These are phyloP conservation scores for Varecia variegata DNA, from an alignment of 2,797 vertebrate genomes.

Conservation along the genomic window DNA sequence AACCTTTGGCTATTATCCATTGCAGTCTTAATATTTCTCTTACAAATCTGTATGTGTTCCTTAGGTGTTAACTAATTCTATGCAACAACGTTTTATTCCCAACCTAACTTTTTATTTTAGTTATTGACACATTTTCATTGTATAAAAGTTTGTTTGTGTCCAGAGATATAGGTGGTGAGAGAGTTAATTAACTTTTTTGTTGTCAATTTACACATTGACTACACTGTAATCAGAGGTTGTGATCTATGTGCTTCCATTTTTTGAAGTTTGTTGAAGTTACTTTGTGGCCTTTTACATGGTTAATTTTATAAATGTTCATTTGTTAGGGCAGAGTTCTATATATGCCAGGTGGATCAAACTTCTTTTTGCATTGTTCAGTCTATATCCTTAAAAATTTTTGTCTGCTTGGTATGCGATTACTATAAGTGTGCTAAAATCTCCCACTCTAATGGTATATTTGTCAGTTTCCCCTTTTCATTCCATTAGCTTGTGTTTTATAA, in stretches of 20 bases:
- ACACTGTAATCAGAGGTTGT: neutral
- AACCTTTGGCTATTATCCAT: neutral
- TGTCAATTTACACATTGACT: neutral
- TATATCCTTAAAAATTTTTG: neutral
- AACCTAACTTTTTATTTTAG: neutral
- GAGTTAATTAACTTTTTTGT: neutral
- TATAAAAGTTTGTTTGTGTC: neutral
- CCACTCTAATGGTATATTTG: neutral
- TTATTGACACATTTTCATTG: neutral
- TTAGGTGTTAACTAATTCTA: neutral
- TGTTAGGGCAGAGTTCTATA: neutral
- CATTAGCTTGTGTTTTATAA: neutral
- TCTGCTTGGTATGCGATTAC: neutral
- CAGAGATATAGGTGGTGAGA: neutral
- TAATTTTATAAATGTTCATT: neutral
- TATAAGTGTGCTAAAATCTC: neutral
- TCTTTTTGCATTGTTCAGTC: neutral
- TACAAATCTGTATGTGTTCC: neutral
- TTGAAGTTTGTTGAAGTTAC: neutral
- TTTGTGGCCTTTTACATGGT: neutral
- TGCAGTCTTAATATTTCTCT: neutral
- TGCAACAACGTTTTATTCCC: neutral
- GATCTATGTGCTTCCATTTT: neutral
- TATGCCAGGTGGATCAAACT: neutral
- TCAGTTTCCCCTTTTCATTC: neutral